These are phyloP conservation scores for Andrena trimmerana DNA, from an alignment of 2,888 invertebrate species.

Conservation along the genomic window DNA sequence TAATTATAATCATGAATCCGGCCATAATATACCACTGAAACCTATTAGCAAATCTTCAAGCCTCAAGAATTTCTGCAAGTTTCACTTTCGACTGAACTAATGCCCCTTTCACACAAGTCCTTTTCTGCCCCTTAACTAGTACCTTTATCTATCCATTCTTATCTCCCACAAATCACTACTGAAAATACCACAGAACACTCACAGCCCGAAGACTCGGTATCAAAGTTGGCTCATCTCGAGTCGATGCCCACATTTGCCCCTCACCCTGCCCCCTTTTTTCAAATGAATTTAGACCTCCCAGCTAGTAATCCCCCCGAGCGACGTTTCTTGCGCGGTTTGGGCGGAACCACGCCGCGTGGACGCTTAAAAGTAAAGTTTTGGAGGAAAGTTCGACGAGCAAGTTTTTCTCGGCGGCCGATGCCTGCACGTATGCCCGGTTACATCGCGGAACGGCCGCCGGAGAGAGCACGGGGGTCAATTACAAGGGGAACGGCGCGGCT, in stretches of 20 bases:
- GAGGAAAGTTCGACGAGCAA: slow-evolving; percentile 54
- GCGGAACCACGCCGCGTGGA: neutral
- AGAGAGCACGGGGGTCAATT: slow-evolving; percentile 75
- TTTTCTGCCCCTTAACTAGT: no score
- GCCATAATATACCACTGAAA: no score
- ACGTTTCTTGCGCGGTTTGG: slow-evolving; percentile 19
- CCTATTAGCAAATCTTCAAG: no score
- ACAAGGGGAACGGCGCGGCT: slow-evolving; percentile 71
- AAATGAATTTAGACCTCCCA: slow-evolving; percentile 45
- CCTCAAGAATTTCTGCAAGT: no score
- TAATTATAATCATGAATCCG: no score
- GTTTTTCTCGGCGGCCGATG: slow-evolving; percentile 54
- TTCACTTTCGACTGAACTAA: no score
- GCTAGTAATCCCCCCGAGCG: slow-evolving; percentile 12
- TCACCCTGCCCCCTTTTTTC: neutral
- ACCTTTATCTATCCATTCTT: no score
- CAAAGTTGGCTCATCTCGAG: neutral
- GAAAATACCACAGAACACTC: neutral
- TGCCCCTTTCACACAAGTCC: no score
- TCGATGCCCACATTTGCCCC: slow-evolving; percentile 5
- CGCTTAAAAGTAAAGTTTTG: slow-evolving; percentile 53
- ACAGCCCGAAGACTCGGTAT: neutral
- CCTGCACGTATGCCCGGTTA: slow-evolving; percentile 54
- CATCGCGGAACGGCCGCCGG: slow-evolving; percentile 44
- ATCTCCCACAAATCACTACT: no score